phyloP scores from a whole-genome alignment of 2,888 invertebrate genomes.

The Unio delphinus region DNA sequence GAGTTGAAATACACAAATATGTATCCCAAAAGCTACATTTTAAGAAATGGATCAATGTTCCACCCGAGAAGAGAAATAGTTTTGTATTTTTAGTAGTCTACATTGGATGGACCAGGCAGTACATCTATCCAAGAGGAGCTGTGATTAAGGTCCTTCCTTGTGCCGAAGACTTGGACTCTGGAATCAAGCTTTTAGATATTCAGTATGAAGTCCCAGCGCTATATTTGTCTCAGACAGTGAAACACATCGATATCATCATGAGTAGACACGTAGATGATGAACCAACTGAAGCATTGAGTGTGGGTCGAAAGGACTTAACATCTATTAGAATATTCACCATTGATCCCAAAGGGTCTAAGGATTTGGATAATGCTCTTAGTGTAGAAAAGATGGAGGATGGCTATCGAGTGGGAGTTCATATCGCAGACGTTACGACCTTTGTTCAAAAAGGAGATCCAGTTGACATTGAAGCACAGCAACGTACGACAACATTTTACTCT shows the following conservation, averaged over 20 bases:
- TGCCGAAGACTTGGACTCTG: constrained; percentile 5
- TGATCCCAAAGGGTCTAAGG: constrained; percentile 29
- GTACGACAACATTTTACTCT: constrained; percentile 34
- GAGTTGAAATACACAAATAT: constrained; percentile 17
- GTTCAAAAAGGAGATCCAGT: constrained; percentile 28
- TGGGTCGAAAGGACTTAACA: constrained; percentile 20
- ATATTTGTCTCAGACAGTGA: constrained; percentile 14
- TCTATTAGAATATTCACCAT: constrained; percentile 31
- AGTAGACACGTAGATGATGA: neutral
- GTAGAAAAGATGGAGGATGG: constrained; percentile 12
- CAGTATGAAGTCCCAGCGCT: constrained; percentile 21
- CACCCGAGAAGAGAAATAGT: constrained; percentile 7
- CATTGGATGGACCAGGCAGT: constrained; percentile 13
- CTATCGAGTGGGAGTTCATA: constrained; percentile 34
- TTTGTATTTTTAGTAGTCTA: constrained; percentile 20
- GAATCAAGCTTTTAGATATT: constrained; percentile 18
- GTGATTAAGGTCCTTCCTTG: constrained; percentile 11
- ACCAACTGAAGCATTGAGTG: neutral
- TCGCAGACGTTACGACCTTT: constrained; percentile 34
- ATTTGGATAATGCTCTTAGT: constrained; percentile 43
- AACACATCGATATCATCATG: constrained; percentile 1
- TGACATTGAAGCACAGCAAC: constrained; percentile 33
- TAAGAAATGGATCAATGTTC: constrained; percentile 5
- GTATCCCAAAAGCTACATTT: constrained; percentile 2
- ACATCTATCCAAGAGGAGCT: constrained; percentile 22